These are phyloP conservation scores for Anoplius nigerrimus DNA, from an alignment of 2,888 invertebrate species.

Conservation along the genomic window DNA sequence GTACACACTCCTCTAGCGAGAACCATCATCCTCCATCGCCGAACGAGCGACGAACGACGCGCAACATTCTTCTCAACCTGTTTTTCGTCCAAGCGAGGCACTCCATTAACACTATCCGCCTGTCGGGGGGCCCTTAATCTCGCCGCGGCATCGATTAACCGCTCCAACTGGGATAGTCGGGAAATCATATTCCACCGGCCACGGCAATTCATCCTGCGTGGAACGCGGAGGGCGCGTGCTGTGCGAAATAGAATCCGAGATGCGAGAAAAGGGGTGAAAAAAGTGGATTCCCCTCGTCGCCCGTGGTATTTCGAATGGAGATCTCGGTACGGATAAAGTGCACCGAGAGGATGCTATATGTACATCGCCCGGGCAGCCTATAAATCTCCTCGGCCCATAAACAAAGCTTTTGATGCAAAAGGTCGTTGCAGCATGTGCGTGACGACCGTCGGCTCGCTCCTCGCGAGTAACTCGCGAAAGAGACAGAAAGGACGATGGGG, in stretches of 20 bases:
- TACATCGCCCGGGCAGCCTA: constrained; percentile 60
- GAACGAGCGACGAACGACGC: too few species aligned
- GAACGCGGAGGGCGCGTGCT: background rate
- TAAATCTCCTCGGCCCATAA: constrained; percentile 70
- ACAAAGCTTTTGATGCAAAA: constrained; percentile 72
- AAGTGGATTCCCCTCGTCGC: constrained; percentile 59
- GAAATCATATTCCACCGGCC: too few species aligned
- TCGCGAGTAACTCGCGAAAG: constrained; percentile 38
- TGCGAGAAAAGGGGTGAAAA: constrained; percentile 16
- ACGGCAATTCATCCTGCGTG: too few species aligned
- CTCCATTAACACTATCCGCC: too few species aligned
- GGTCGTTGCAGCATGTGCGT: constrained; percentile 72
- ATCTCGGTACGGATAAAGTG: constrained; percentile 57
- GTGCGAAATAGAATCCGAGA: background rate
- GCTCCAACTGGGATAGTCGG: background rate
- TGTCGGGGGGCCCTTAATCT: background rate
- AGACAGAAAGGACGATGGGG: constrained; percentile 10
- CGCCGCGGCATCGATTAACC: background rate
- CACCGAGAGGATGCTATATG: constrained; percentile 49
- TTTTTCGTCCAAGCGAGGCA: too few species aligned
- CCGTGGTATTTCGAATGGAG: constrained; percentile 41
- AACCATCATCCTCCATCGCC: too few species aligned
- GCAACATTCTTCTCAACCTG: too few species aligned
- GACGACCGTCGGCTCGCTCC: constrained; percentile 61
- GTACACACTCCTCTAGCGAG: too few species aligned